Evolutionary conservation across 2,797 vertebrate genomes (phyloP), one percentile per base, ranked within the genome.

Genomic region (Sylvia borin): DNA sequence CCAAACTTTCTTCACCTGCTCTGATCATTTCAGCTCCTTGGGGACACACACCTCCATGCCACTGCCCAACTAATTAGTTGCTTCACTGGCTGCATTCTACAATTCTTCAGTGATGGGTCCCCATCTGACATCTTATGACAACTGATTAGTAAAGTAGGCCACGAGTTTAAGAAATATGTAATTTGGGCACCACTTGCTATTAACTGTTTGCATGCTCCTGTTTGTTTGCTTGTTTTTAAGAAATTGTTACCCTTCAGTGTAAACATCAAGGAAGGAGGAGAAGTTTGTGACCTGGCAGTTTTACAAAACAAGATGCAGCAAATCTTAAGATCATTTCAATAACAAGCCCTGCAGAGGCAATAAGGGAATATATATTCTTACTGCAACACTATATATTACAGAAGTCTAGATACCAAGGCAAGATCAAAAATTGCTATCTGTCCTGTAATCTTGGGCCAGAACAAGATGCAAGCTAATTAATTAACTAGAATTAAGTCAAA

Each of bases 61-160:
- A 96, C 95, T 96, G 96, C 96, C 98, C 98, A 98, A 95, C 87
- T 93, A 95, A 98, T 98, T 98, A 98, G 96, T 85, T 97, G 98
- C 98, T 97, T 98, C 96, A 93, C 95, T 97, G 97, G 96, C 90
- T 96, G 95, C 96, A 87, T 97, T 97, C 88, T 97, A 93, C 96
- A 97, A 79, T 97, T 97, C 97, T 96, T 97, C 96, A 98, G 92
- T 97, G 97, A 96, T 85, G 90, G 91, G 96, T 97, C 93, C 96
- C 94, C 95, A 90, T 96, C 97, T 98, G 98, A 97, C 96, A 95
- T 97, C 96, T 97, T 94, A 97, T 97, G 97, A 97, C 97, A 98
- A 97, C 96, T 95, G 96, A 98, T 97, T 97, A 97, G 97, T 96
- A 97, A 98, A 98, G 97, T 97, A 98, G 97, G 96, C 92, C 97